Conservation (phyloP, 2,797 vertebrate genomes). For the Cyprinodon diabolis region DNA sequence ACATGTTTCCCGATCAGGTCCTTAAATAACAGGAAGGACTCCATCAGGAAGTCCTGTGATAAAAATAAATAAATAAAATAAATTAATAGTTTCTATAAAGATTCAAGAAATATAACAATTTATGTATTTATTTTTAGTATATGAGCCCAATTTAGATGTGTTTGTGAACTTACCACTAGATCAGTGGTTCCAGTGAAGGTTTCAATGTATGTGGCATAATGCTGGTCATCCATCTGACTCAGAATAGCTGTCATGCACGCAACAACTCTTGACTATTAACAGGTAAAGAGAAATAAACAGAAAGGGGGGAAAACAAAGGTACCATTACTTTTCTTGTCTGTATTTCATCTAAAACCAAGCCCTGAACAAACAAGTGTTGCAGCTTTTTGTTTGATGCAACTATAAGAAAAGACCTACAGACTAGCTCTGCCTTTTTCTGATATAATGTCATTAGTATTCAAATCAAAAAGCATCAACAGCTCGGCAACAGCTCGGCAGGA, state of each 20-base stretch:
- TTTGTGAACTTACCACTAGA: conserved; percentile 87
- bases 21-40: conserved; percentile 95
- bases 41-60: conserved; percentile 95
- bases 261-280: conserved; percentile 90
- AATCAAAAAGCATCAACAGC: conserved; percentile 21
- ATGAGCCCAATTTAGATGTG: neutral
- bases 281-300: conserved; percentile 8
- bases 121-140: too few species aligned
- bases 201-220: conserved; percentile 92
- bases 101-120: neutral
- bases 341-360: conserved; percentile 23
- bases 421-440: conserved; percentile 18
- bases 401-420: conserved; percentile 5
- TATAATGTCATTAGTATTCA: conserved; percentile 6
- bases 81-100: neutral
- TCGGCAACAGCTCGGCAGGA: conserved; percentile 12
- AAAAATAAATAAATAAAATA: conserved; percentile 4
- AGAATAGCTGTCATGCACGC: conserved; percentile 97
- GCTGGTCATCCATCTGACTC: conserved; percentile 92
- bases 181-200: conserved; percentile 88
- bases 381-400: neutral
- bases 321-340: conserved; percentile 28
- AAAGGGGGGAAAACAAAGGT: conserved; percentile 8
- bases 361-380: neutral
- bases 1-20: conserved; percentile 96